A percentile compares a stretch with the other conserved stretches of the same genome.
phyloP scores from a whole-genome alignment of 2,888 invertebrate genomes.

The Mythimna loreyi region DNA sequence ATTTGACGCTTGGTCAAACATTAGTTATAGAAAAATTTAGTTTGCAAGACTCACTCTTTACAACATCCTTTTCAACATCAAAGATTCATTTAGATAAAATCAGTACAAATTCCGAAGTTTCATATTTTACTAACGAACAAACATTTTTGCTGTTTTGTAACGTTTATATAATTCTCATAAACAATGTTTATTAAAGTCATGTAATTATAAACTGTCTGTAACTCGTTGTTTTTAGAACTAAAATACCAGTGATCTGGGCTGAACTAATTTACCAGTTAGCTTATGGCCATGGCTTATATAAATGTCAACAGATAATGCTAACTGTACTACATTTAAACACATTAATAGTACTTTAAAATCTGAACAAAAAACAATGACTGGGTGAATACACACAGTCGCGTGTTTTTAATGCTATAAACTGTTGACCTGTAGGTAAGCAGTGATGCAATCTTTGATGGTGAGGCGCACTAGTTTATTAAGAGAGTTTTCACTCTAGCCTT shows the following conservation, averaged over 20 bases:
- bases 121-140: no score
- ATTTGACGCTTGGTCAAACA: no score
- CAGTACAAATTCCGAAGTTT: no score
- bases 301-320: conserved; percentile 17
- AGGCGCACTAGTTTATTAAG: no score
- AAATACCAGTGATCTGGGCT: conserved; percentile 5
- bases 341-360: conserved; percentile 2
- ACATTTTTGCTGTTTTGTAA: neutral
- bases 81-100: no score
- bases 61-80: no score
- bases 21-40: no score
- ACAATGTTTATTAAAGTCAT: neutral
- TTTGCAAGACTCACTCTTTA: no score
- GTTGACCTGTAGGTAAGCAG: no score
- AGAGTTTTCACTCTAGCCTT: no score
- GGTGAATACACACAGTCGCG: neutral
- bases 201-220: conserved; percentile 1
- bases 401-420: no score
- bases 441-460: no score
- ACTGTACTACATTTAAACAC: conserved; percentile 5
- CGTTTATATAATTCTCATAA: neutral
- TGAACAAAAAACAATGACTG: neutral
- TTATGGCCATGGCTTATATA: conserved; percentile 1
- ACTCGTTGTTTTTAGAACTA: neutral
- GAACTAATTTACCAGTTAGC: neutral